Base-by-base conservation (phyloP, 2,113 vertebrate species). In the Ochotona princeps region DNA sequence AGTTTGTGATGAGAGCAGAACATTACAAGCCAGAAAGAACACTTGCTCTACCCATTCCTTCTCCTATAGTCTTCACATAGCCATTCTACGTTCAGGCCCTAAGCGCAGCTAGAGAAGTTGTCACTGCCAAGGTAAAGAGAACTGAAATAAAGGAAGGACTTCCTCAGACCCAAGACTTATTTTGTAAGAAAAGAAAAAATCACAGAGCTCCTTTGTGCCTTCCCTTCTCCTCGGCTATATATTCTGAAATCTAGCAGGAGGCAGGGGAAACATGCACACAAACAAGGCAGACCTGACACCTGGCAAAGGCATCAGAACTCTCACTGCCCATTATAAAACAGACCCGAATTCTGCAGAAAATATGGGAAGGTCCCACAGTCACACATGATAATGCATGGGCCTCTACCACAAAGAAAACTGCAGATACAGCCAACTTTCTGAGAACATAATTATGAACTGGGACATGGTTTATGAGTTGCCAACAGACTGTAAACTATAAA, bases 401-500 rank as follows among this genome's bases (percentile, higher is more conserved):
- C 66, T 57, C 67, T 60, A 47, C 25, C 32, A 63, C 30, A 54
- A 76, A 81, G 5, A 35, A 91, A 85, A 54, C 44, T 47, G 47
- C n/a, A 65, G 65, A 26, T 38, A 96, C 2, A 67, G 81, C 1
- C 65, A 79, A 82, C 18, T 86, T 66, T 47, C 51, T 75, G 18
- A 87, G 14, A 38, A 80, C 18, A 69, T 5, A 91, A 26, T 76
- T 57, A 14, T 70, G 18, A 35, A 28, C 35, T 74, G 51, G 30
- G 8, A 87, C 7, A 35, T 7, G 26, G 32, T 76, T 60, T 66
- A 32, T 61, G 10, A 95, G 35, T 51, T 83, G 49, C 13, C 44
- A 93, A 76, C 1, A 91, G n/a, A 51, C 21, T 26, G 89, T n/a
- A 38, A 69, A 84, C 78, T 91, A 17, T 81, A 72, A 89, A 47